Conservation (phyloP, 2,888 invertebrate species). For the Lasiommata megera region DNA sequence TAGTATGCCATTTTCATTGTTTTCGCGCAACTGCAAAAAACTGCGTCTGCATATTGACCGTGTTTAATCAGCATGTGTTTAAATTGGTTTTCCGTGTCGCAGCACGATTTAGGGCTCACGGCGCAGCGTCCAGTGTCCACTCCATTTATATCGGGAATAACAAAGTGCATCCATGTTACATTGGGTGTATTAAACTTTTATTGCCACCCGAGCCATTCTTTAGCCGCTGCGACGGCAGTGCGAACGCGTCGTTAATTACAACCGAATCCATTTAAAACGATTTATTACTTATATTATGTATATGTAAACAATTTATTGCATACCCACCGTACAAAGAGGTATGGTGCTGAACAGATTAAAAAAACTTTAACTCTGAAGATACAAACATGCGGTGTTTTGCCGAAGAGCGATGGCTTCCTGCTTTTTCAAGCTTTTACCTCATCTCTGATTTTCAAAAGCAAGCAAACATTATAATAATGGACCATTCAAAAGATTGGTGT, state of each 20-base stretch:
- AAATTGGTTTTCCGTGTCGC: slow-evolving; percentile 53
- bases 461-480: too few species aligned
- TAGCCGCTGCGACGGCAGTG: slow-evolving; percentile 60
- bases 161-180: slow-evolving; percentile 58
- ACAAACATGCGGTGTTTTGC: too few species aligned
- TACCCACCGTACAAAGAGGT: too few species aligned
- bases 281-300: slow-evolving; percentile 51
- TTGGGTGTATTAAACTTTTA: slow-evolving; percentile 70
- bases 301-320: too few species aligned
- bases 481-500: too few species aligned
- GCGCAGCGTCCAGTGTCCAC: slow-evolving; percentile 37
- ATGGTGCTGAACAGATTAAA: too few species aligned
- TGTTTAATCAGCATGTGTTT: slow-evolving; percentile 51
- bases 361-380: too few species aligned
- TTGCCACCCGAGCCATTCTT: slow-evolving; percentile 65
- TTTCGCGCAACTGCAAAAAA: too few species aligned
- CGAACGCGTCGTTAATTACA: slow-evolving; percentile 71
- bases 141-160: slow-evolving; percentile 56
- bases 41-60: slow-evolving; percentile 20
- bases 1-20: too few species aligned
- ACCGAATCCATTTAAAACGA: slow-evolving; percentile 67
- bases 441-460: too few species aligned
- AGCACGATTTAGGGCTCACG: slow-evolving; percentile 40
- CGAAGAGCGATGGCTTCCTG: too few species aligned
- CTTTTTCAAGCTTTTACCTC: too few species aligned